phyloP scores from a whole-genome alignment of 2,113 vertebrate species.

The Hemiprocne comata region DNA sequence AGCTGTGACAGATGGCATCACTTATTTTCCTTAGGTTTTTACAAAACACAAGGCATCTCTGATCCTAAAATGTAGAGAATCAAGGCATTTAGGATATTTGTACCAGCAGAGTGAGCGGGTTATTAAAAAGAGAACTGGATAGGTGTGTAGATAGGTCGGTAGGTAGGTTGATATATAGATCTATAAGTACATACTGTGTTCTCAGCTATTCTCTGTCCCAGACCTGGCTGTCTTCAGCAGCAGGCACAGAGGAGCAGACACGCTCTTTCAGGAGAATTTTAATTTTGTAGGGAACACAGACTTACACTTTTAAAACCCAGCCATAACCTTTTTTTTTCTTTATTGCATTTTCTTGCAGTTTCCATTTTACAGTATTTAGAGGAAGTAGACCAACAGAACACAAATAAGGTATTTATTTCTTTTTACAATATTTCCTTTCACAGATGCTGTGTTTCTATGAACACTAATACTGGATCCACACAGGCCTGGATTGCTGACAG shows the following conservation, averaged over 20 bases:
- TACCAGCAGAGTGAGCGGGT: neutral
- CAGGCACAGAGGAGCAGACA: too few relatives aligned
- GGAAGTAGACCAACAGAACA: neutral
- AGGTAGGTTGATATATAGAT: too few relatives aligned
- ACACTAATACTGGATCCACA: neutral
- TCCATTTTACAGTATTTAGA: neutral
- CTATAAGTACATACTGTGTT: too few relatives aligned
- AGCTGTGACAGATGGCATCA: neutral
- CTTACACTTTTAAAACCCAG: too few relatives aligned
- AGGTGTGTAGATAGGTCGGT: neutral
- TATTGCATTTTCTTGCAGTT: neutral
- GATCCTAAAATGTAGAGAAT: neutral
- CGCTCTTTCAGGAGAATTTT: too few relatives aligned
- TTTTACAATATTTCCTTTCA: neutral
- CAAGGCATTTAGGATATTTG: neutral
- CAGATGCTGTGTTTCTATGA: neutral
- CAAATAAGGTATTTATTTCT: neutral
- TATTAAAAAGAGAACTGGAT: neutral
- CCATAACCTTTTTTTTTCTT: too few relatives aligned
- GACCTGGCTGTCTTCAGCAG: too few relatives aligned
- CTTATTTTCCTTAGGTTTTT: neutral
- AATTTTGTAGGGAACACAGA: too few relatives aligned
- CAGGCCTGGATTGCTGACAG: neutral
- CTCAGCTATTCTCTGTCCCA: too few relatives aligned
- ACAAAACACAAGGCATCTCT: neutral